These are phyloP conservation scores for Brachionus calyciflorus DNA, from an alignment of 1,140 invertebrate species.

Conservation along the genomic window DNA sequence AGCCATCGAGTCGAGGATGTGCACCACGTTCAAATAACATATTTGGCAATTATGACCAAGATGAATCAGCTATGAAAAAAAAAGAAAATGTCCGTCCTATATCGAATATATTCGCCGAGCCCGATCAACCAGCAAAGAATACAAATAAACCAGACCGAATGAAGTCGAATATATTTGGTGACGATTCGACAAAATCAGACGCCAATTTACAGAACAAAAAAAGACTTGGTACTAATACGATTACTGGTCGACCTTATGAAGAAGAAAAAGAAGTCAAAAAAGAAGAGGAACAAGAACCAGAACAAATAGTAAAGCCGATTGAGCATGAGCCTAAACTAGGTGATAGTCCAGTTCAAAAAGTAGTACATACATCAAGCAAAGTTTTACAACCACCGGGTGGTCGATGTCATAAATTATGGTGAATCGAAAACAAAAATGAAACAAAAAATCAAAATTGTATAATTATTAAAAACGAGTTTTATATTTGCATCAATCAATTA, in stretches of 20 bases:
- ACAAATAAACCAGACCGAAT: background rate
- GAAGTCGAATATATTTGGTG: conserved; percentile 22
- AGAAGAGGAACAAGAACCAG: no score
- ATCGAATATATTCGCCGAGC: background rate
- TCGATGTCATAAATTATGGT: conserved; percentile 6
- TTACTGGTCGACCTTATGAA: conserved; percentile 18
- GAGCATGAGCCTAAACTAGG: background rate
- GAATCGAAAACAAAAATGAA: no score
- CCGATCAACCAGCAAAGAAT: background rate
- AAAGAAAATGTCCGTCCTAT: conserved; percentile 32
- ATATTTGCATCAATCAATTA: no score
- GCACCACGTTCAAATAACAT: conserved; percentile 35
- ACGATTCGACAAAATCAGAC: background rate
- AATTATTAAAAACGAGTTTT: no score
- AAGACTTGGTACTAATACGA: background rate
- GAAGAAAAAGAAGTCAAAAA: conserved; percentile 17
- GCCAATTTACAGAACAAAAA: background rate
- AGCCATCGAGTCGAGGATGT: background rate
- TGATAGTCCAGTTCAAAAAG: background rate
- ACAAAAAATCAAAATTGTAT: no score
- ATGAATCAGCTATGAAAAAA: background rate
- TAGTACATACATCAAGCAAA: conserved; percentile 19
- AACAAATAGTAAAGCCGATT: no score
- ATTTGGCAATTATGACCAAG: background rate
- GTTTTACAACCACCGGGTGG: conserved; percentile 24